These are phyloP conservation scores for Nemopilema nomurai DNA, from an alignment of 30 jellyfish, hydroid and myxozoan species.

Conservation along the genomic window DNA sequence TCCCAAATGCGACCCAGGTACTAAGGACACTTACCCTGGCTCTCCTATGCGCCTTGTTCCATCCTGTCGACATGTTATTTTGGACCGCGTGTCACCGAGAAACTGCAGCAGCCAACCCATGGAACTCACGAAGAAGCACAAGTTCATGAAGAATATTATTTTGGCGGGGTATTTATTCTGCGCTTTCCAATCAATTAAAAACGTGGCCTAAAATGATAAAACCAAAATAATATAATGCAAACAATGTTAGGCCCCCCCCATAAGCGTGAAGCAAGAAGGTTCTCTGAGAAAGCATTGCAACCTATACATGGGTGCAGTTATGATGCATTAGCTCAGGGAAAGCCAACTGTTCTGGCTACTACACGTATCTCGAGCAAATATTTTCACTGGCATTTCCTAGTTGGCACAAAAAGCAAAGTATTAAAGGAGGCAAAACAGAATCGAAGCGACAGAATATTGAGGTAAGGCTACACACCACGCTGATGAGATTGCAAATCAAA, in stretches of 20 bases:
- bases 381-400: no score
- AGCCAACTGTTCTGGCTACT: no score
- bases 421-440: background rate
- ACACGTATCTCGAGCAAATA: no score
- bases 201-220: slow-evolving; percentile 54
- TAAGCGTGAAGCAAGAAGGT: background rate
- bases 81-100: slow-evolving; percentile 55
- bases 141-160: slow-evolving; percentile 69
- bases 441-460: background rate
- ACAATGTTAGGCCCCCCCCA: no score
- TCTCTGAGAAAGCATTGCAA: background rate
- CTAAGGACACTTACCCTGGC: slow-evolving; percentile 66
- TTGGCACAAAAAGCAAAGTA: background rate
- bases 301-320: no score
- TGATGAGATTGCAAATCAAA: slow-evolving; percentile 47
- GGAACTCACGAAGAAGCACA: slow-evolving; percentile 60
- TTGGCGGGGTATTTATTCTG: slow-evolving; percentile 84
- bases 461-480: slow-evolving; percentile 43
- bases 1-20: background rate
- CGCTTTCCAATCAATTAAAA: slow-evolving; percentile 71
- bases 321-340: no score
- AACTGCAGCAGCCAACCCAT: slow-evolving; percentile 88
- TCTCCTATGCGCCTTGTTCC: slow-evolving; percentile 75
- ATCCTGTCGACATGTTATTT: slow-evolving; percentile 59
- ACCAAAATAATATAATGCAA: background rate